Evolutionary conservation across 2,888 invertebrate genomes (phyloP), one percentile per base, ranked within the genome.

Genomic region (Troilus luridus): DNA sequence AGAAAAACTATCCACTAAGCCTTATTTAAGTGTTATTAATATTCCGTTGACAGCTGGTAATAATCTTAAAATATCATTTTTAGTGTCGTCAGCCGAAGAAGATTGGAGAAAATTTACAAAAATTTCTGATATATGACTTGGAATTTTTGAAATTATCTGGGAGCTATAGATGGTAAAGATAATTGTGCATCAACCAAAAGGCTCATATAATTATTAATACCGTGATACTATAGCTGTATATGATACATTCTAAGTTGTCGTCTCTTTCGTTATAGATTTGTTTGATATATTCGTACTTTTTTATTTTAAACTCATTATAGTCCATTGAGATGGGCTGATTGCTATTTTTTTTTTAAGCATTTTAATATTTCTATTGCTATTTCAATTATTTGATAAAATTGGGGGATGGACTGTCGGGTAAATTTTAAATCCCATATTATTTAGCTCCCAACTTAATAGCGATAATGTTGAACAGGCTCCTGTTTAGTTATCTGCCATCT

Each of bases 201-300:
- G 85, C 85, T 85, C 85, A 85, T 56, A 56, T 56, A 90, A 90
- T 58, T 67, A 90, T 77, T 54, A 64, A 88, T 58, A 60, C 91
- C n/a, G 27, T 91, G n/a, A 88, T 88, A 54, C 27, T 41, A n/a
- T 24, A 85, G 12, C 5, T 58, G 12, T 56, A 54, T 56, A 56
- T 85, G 56, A 56, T 85, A 56, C 21, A 54, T 85, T 56, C 10
- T 85, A 58, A 85, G 85, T 56, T 56, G 9, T 56, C 21, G n/a
- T 58, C 54, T 0, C 85, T 85, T n/a, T 56, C 6, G 17, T 85
- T 56, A 21, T n/a, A 85, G 54, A 56, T 21, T 56, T 1, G 41
- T 21, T 14, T n/a, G 8, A 56, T 7, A 27, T 8, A 17, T 1
- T 41, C 41, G 41, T 41, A 41, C 17, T 17, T 41, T 77, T 77